These are phyloP conservation scores for Scelioninae gen. 1 DNA, from an alignment of 2,888 invertebrate species.

Conservation along the genomic window DNA sequence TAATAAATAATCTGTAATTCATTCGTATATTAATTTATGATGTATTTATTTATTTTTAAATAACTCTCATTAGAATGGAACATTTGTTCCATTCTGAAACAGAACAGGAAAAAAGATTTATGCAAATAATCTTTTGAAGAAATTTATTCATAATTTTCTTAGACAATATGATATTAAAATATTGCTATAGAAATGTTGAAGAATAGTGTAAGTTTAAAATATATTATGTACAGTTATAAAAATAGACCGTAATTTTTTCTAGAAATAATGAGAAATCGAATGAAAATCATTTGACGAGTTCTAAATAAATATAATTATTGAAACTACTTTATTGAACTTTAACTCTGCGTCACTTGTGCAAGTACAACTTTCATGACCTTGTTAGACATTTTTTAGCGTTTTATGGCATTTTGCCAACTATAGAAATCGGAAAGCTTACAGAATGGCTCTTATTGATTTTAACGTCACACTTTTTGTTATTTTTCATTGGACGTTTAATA, in stretches of 20 bases:
- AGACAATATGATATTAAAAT: too few relatives aligned
- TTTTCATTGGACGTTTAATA: neutral
- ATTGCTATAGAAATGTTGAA: too few relatives aligned
- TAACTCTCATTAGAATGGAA: too few relatives aligned
- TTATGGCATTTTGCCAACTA: constrained; percentile 23
- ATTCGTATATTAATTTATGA: too few relatives aligned
- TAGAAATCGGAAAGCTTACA: neutral
- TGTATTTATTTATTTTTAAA: too few relatives aligned
- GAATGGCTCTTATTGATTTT: neutral
- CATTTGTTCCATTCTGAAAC: too few relatives aligned
- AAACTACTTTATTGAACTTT: neutral
- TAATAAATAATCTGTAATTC: neutral
- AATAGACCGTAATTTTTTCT: too few relatives aligned
- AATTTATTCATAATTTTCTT: too few relatives aligned
- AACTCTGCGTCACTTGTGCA: constrained; percentile 1
- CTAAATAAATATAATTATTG: neutral
- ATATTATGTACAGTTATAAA: too few relatives aligned
- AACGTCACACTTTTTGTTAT: neutral
- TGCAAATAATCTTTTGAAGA: too few relatives aligned
- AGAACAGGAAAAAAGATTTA: too few relatives aligned
- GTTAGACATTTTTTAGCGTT: neutral
- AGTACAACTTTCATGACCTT: constrained; percentile 14
- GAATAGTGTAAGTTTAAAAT: too few relatives aligned
- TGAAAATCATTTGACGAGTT: neutral
- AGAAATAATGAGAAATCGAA: neutral